Evolutionary conservation across 2,797 vertebrate genomes (phyloP).

Genomic region (Carcharodon carcharias): DNA sequence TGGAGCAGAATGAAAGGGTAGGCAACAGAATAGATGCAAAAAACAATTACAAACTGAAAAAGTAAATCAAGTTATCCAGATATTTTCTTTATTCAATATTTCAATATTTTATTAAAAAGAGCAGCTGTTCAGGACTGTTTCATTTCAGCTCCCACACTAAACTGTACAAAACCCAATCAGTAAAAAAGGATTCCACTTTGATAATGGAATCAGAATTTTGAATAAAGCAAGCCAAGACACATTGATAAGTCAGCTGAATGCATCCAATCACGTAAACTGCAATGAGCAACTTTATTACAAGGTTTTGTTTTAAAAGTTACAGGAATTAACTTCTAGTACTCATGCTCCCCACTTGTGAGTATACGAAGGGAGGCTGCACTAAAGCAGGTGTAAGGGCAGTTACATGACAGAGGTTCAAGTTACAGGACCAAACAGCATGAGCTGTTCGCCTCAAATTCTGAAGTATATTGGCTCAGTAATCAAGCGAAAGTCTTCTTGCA

Average conservation of each 20-base stretch:
- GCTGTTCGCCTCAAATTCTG: neutral
- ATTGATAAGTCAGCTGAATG: neutral
- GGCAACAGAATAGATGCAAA: neutral
- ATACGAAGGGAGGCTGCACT: neutral
- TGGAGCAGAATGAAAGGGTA: neutral
- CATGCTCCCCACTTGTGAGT: neutral
- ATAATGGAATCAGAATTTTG: neutral
- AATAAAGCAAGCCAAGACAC: neutral
- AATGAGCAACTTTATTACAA: neutral
- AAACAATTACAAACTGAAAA: neutral
- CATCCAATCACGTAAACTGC: neutral
- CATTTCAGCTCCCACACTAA: conserved; percentile 17
- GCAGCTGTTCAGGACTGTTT: conserved; percentile 11
- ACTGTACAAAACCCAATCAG: conserved; percentile 9
- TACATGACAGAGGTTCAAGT: neutral
- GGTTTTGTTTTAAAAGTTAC: neutral
- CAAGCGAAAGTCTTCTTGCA: neutral
- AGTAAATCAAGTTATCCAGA: conserved; percentile 1
- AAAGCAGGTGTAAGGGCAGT: neutral
- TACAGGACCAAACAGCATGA: neutral
- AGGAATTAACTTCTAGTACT: neutral
- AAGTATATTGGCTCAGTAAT: neutral
- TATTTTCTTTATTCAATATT: conserved; percentile 4
- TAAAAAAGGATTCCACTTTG: conserved; percentile 7
- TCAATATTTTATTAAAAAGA: conserved; percentile 14